These are phyloP conservation scores for Atherix ibis DNA, from an alignment of 2,888 invertebrate genomes.

Conservation along the genomic window DNA sequence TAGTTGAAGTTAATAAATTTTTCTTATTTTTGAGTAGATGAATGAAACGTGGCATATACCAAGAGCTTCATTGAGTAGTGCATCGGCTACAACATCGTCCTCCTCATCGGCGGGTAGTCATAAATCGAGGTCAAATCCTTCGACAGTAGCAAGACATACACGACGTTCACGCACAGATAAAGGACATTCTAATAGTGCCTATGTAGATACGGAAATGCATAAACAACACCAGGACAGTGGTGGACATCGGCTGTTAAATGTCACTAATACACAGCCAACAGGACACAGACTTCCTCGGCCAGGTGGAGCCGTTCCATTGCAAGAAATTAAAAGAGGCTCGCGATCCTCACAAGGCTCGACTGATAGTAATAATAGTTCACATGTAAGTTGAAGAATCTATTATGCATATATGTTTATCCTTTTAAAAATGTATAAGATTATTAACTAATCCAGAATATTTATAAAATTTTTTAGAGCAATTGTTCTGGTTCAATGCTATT, in stretches of 20 bases:
- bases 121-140: conserved; percentile 24
- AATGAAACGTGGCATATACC: conserved; percentile 61
- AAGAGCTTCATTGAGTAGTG: conserved; percentile 52
- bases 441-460: not conserved
- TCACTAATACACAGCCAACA: not conserved
- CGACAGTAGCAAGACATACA: conserved; percentile 15
- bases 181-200: conserved; percentile 7
- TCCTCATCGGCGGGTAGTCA: conserved; percentile 22
- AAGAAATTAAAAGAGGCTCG: conserved; percentile 34
- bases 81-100: conserved; percentile 22
- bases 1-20: too few relatives aligned
- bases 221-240: not conserved
- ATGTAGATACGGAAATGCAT: conserved; percentile 2
- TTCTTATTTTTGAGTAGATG: conserved; percentile 24
- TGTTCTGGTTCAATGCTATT: conserved; percentile 64
- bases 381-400: conserved; percentile 38
- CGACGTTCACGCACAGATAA: conserved; percentile 7
- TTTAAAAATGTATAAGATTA: not conserved
- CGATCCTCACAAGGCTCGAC: conserved; percentile 53
- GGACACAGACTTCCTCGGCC: not conserved
- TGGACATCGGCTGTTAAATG: not conserved
- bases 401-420: not conserved
- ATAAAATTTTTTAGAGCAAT: conserved; percentile 43
- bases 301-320: not conserved
- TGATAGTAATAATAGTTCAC: conserved; percentile 59